Percentiles rank a stretch among this genome's conserved stretches.
Conservation (phyloP, 2,113 vertebrate species). For the Oostethus manadensis region DNA sequence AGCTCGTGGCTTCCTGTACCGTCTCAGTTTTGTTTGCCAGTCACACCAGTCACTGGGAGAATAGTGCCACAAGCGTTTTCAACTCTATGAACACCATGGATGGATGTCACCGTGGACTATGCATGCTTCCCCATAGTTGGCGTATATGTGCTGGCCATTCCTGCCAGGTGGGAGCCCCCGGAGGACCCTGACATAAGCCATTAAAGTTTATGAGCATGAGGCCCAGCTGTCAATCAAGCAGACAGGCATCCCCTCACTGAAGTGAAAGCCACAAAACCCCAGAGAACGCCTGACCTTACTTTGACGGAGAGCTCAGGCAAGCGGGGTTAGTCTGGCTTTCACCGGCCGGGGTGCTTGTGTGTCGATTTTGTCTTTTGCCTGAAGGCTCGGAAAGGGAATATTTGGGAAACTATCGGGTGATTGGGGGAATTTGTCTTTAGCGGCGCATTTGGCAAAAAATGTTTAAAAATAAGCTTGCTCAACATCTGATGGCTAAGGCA, state of each 20-base stretch:
- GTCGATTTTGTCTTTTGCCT: conserved; percentile 7
- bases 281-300: conserved; percentile 53
- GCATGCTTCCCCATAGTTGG: conserved; percentile 14
- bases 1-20: conserved; percentile 44
- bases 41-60: conserved; percentile 12
- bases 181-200: conserved; percentile 66
- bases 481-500: no score
- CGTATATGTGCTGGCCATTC: conserved; percentile 44
- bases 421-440: neutral
- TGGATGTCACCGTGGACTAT: conserved; percentile 22
- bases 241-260: conserved; percentile 54
- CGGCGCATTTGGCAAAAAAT: neutral
- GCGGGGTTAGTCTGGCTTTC: conserved; percentile 15
- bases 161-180: conserved; percentile 59
- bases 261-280: conserved; percentile 47
- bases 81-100: conserved; percentile 21
- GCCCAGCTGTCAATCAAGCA: conserved; percentile 64
- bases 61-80: neutral
- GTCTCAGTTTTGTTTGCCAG: conserved; percentile 39
- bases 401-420: conserved; percentile 23
- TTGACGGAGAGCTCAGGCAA: conserved; percentile 35
- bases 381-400: conserved; percentile 21
- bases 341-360: conserved; percentile 12
- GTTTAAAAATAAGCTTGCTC: no score
- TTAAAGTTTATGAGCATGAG: conserved; percentile 72